phyloP scores from a whole-genome alignment of 2,113 vertebrate species.

The Prunella himalayana region DNA sequence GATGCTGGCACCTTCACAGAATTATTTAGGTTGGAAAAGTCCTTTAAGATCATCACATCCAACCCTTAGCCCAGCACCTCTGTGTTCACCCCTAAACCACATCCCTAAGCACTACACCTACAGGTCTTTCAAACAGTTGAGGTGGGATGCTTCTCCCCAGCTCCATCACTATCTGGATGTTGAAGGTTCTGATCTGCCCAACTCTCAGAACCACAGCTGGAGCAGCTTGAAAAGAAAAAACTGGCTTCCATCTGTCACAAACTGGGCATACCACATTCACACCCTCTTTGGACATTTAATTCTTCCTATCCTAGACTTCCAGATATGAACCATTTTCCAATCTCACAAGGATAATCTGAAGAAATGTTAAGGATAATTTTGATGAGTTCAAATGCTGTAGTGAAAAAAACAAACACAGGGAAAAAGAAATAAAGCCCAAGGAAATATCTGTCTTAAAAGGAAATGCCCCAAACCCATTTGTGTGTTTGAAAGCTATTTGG shows the following conservation, averaged over 20 bases:
- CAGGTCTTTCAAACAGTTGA: background rate
- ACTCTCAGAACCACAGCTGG: background rate
- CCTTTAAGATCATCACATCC: background rate
- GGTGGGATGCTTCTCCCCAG: background rate
- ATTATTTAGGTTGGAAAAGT: background rate
- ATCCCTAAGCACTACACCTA: background rate
- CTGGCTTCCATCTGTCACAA: background rate
- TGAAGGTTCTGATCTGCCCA: background rate
- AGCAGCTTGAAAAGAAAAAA: background rate
- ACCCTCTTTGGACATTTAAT: background rate
- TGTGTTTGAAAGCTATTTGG: background rate
- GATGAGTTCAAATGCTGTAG: background rate
- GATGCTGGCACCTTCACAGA: background rate
- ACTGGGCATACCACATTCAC: background rate
- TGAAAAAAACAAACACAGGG: background rate
- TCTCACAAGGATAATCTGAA: background rate
- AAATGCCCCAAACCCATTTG: background rate
- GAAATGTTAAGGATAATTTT: background rate
- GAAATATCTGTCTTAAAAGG: background rate
- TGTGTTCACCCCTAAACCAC: background rate
- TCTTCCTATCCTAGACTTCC: background rate
- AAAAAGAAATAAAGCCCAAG: background rate
- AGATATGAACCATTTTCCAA: background rate
- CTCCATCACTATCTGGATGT: background rate
- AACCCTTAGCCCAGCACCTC: background rate